phyloP scores from a whole-genome alignment of 2,888 invertebrate species.

The Dryobotodes eremita region DNA sequence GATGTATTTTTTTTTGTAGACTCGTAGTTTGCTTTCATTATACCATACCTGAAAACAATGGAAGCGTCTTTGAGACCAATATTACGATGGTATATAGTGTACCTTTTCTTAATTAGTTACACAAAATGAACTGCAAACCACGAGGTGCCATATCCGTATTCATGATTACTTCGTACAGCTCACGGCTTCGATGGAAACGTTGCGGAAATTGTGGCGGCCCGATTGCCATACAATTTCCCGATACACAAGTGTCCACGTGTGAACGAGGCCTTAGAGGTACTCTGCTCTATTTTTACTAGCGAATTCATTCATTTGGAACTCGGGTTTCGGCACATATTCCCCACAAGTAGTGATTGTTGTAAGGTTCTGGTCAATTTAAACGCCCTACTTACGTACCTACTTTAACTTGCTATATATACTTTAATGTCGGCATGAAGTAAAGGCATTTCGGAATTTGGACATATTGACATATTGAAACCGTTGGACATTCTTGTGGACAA shows the following conservation, averaged over 20 bases:
- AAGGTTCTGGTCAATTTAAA: background rate
- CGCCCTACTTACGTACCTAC: too few species aligned
- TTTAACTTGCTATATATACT: too few species aligned
- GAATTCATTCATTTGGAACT: background rate
- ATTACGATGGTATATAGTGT: background rate
- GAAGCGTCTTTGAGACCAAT: too few species aligned
- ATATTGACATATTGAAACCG: too few species aligned
- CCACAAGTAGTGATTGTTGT: background rate
- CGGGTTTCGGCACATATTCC: background rate
- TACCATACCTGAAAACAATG: background rate
- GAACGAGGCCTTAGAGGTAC: background rate
- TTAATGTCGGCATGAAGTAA: too few species aligned
- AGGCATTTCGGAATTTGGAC: too few species aligned
- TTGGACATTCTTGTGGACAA: too few species aligned
- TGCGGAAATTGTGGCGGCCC: slow-evolving; percentile 27
- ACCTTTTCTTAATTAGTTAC: background rate
- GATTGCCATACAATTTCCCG: slow-evolving; percentile 34
- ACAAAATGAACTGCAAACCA: background rate
- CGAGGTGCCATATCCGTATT: background rate
- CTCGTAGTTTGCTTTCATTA: background rate
- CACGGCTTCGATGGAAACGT: background rate
- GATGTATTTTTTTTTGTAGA: background rate
- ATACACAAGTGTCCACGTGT: slow-evolving; percentile 11
- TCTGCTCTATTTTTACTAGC: background rate
- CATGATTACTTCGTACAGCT: slow-evolving; percentile 5